These are phyloP conservation scores for Hiodon tergisus DNA, from an alignment of 2,113 vertebrate species.

Conservation along the genomic window DNA sequence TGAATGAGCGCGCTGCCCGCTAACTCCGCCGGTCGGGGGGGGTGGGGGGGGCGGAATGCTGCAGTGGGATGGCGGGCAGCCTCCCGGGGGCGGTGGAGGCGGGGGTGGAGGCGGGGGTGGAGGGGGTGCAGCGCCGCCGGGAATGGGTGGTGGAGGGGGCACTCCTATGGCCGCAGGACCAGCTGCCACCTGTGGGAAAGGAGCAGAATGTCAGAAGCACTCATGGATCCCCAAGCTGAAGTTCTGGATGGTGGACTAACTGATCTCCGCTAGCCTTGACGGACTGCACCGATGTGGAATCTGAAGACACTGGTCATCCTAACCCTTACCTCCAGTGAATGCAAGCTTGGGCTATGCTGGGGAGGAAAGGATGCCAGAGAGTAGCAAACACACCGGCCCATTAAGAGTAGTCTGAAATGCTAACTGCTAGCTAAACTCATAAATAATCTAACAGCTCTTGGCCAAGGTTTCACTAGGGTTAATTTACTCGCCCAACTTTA, in stretches of 20 bases:
- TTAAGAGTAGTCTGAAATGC: no score
- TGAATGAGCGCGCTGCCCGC: no score
- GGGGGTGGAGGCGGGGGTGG: constrained; percentile 51
- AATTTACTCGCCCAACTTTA: no score
- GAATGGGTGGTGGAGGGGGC: constrained; percentile 42
- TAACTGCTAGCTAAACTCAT: no score
- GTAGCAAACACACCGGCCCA: background rate
- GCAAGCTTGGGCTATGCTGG: no score
- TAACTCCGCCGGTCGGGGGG: no score
- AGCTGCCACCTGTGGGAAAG: constrained; percentile 52
- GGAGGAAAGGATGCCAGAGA: no score
- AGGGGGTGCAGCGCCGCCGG: constrained; percentile 40
- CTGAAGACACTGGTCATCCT: background rate
- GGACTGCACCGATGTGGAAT: background rate
- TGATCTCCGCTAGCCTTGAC: background rate
- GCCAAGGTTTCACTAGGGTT: no score
- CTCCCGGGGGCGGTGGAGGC: constrained; percentile 48
- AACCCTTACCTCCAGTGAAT: no score
- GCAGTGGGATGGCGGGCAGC: constrained; percentile 49
- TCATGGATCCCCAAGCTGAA: background rate
- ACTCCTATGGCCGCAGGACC: constrained; percentile 25
- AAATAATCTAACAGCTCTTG: no score
- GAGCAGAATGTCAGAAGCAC: background rate
- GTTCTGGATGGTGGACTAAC: background rate
- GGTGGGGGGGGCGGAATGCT: constrained; percentile 54